phyloP scores from a whole-genome alignment of 2,888 invertebrate species.

The Synanthedon myopaeformis region DNA sequence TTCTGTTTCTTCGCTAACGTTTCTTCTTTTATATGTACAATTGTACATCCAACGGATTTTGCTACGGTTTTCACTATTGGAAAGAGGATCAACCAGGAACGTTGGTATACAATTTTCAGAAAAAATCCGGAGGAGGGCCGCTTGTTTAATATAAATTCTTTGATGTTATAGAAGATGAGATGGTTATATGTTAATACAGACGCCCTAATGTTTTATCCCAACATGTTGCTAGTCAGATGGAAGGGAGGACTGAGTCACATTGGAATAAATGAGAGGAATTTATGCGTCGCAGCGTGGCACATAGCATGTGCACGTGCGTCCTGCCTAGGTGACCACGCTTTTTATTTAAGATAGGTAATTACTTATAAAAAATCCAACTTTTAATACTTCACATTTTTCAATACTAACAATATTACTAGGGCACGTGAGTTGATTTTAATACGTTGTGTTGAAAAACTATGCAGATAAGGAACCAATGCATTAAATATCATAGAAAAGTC shows the following conservation, averaged over 20 bases:
- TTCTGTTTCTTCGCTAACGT: neutral
- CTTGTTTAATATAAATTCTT: neutral
- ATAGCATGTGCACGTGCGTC: slow-evolving; percentile 34
- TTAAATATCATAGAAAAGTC: too few relatives aligned
- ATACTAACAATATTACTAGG: too few relatives aligned
- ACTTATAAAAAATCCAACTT: too few relatives aligned
- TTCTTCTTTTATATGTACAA: too few relatives aligned
- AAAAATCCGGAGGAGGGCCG: neutral
- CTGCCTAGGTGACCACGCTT: slow-evolving; percentile 16
- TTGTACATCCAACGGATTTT: neutral
- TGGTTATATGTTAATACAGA: slow-evolving; percentile 10
- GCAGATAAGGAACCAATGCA: too few relatives aligned
- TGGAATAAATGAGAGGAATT: slow-evolving; percentile 41
- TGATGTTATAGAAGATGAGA: neutral
- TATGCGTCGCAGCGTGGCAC: slow-evolving; percentile 41
- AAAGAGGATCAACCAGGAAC: too few relatives aligned
- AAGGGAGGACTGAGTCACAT: slow-evolving; percentile 22
- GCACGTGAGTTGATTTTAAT: too few relatives aligned
- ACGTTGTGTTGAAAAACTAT: too few relatives aligned
- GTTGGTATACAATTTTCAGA: too few relatives aligned
- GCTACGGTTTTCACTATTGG: too few relatives aligned
- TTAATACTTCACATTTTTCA: too few relatives aligned
- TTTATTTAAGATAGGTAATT: too few relatives aligned
- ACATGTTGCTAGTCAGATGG: slow-evolving; percentile 18
- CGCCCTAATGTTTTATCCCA: slow-evolving; percentile 12